Conservation (phyloP, 2,797 vertebrate species). For the Telmatherina bonti region DNA sequence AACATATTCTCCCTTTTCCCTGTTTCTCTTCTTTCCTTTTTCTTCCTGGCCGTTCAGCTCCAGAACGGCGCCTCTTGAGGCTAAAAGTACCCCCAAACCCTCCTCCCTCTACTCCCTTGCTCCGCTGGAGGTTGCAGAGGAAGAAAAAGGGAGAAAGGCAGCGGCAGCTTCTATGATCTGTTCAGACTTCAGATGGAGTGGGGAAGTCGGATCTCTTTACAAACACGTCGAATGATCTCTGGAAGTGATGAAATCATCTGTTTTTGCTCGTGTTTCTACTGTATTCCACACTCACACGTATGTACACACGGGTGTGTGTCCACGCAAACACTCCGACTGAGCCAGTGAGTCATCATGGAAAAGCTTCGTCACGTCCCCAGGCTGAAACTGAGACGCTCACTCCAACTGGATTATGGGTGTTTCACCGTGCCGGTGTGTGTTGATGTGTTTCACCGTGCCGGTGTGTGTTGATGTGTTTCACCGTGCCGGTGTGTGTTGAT, state of each 20-base stretch:
- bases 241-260: slow-evolving; percentile 18
- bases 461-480: slow-evolving; percentile 15
- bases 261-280: slow-evolving; percentile 35
- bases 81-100: slow-evolving; percentile 58
- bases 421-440: background rate
- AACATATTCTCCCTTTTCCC: slow-evolving; percentile 45
- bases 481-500: background rate
- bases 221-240: background rate
- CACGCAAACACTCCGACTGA: slow-evolving; percentile 40
- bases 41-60: slow-evolving; percentile 29
- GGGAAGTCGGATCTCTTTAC: background rate
- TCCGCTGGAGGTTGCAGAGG: slow-evolving; percentile 42
- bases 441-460: slow-evolving; percentile 7
- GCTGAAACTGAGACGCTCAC: slow-evolving; percentile 63
- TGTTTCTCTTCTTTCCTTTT: slow-evolving; percentile 20
- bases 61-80: slow-evolving; percentile 50
- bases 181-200: background rate
- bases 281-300: slow-evolving; percentile 30
- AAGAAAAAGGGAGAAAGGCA: slow-evolving; percentile 39
- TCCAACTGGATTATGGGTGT: slow-evolving; percentile 55
- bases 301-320: slow-evolving; percentile 42
- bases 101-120: slow-evolving; percentile 55
- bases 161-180: background rate
- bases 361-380: slow-evolving; percentile 75
- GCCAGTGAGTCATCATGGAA: slow-evolving; percentile 82